phyloP scores from a whole-genome alignment of 2,113 vertebrate species.

The Rhineura floridana region DNA sequence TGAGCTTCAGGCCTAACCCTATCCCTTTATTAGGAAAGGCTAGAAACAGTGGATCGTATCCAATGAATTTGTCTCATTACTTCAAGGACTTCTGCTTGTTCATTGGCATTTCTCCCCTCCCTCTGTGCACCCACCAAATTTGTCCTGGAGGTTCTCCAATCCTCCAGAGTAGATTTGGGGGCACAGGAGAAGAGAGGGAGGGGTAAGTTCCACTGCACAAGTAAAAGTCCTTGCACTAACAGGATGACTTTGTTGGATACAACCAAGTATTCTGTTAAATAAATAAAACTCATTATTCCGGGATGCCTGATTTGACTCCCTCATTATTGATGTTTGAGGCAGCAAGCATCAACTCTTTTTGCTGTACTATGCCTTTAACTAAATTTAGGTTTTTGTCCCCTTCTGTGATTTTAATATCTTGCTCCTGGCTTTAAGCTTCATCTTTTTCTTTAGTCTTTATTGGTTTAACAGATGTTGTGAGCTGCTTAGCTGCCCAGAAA shows the following conservation, averaged over 20 bases:
- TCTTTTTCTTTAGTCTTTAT: neutral
- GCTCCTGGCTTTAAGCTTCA: neutral
- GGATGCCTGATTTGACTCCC: neutral
- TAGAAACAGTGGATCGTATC: fast-evolving
- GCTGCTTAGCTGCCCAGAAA: neutral
- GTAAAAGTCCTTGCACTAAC: no score
- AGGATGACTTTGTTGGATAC: no score
- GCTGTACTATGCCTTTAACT: neutral
- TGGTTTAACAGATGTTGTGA: neutral
- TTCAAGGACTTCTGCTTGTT: no score
- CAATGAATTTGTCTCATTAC: no score
- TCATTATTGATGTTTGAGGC: neutral
- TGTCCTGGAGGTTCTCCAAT: no score
- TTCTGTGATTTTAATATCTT: neutral
- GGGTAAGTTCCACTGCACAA: no score
- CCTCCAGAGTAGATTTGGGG: no score
- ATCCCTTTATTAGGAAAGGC: neutral
- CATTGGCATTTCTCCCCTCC: no score
- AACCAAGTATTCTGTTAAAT: neutral
- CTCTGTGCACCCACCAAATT: no score
- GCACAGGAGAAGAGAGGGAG: no score
- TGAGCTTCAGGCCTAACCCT: no score
- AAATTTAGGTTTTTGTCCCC: neutral
- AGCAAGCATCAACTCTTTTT: neutral
- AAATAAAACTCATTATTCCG: neutral